Evolutionary conservation across 2,797 vertebrate genomes (phyloP).

Genomic region (Cheirogaleus major): DNA sequence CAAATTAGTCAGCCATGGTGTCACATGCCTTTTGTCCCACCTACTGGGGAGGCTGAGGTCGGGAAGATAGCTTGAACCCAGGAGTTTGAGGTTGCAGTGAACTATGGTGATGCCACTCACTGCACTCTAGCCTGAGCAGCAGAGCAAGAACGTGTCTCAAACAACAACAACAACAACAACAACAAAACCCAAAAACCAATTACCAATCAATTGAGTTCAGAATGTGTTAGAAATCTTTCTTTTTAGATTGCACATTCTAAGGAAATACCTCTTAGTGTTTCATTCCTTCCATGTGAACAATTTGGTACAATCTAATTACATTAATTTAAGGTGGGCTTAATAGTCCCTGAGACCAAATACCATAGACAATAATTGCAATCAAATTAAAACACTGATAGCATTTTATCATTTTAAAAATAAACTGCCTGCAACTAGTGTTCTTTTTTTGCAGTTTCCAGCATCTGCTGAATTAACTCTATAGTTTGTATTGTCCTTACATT

Average conservation of each 20-base stretch:
- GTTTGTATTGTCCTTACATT: constrained; percentile 69
- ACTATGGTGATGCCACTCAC: neutral
- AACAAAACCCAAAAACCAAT: neutral
- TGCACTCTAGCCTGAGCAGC: neutral
- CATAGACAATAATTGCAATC: neutral
- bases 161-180: no score
- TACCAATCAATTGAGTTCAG: neutral
- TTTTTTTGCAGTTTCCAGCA: constrained; percentile 53
- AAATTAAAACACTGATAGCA: constrained; percentile 51
- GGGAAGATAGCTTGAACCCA: neutral
- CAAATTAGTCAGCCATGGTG: neutral
- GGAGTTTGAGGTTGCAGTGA: neutral
- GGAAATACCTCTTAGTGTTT: neutral
- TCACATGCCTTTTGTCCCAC: no score
- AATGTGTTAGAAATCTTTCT: neutral
- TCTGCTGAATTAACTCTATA: constrained; percentile 73
- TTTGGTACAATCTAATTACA: neutral
- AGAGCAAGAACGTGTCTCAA: neutral
- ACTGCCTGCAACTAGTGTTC: constrained; percentile 25
- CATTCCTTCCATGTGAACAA: neutral
- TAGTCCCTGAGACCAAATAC: neutral
- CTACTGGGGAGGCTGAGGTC: neutral
- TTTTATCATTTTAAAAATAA: constrained; percentile 51
- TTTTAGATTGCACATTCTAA: neutral
- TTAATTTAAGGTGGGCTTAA: neutral